Conservation (phyloP, 2,113 vertebrate genomes). For the Nothocercus julius region DNA sequence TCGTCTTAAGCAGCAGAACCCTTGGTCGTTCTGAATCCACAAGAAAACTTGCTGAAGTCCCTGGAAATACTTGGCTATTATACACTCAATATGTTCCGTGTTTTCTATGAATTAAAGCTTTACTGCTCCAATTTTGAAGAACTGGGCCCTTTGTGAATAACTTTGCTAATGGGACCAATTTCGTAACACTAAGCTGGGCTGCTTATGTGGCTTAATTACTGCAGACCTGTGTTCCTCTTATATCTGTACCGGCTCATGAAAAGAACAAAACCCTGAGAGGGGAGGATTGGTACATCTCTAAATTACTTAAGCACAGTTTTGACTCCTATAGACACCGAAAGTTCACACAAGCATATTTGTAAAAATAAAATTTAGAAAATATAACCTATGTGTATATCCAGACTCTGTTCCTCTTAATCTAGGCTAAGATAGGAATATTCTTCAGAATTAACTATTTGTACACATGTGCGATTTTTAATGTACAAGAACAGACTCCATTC, state of each 20-base stretch:
- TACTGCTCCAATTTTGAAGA: background rate
- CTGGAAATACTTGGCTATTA: background rate
- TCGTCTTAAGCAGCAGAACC: background rate
- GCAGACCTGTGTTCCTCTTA: background rate
- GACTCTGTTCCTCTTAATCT: background rate
- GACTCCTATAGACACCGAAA: background rate
- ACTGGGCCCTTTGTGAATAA: background rate
- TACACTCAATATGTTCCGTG: background rate
- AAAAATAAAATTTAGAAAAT: background rate
- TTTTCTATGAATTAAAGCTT: background rate
- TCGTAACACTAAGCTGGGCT: background rate
- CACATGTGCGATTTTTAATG: background rate
- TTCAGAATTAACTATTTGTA: background rate
- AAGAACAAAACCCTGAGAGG: background rate
- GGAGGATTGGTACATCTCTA: background rate
- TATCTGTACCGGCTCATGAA: background rate
- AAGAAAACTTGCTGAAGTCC: background rate
- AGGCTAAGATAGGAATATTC: background rate
- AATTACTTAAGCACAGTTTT: background rate
- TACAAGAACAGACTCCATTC: background rate
- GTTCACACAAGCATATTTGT: background rate
- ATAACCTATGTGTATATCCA: background rate
- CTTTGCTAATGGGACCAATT: background rate
- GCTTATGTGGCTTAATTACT: background rate
- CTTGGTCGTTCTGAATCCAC: background rate